Conservation (phyloP, 2,797 vertebrate genomes). For the Rhabdomys pumilio region DNA sequence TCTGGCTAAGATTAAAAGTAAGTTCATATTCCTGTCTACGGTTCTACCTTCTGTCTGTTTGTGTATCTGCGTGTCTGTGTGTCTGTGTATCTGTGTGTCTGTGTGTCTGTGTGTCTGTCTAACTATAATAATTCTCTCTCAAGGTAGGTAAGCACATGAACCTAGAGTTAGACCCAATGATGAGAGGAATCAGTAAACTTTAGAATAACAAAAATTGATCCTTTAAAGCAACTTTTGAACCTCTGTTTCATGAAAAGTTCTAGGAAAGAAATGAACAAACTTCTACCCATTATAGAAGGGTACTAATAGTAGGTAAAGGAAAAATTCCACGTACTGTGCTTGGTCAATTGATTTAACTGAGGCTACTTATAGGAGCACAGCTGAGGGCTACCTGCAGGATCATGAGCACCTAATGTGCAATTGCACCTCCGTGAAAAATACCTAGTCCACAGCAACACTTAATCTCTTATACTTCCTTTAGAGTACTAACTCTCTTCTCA, state of each 20-base stretch:
- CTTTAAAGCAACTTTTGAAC: not conserved
- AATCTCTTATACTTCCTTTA: not conserved
- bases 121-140: not conserved
- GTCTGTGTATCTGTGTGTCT: not conserved
- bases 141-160: not conserved
- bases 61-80: not conserved
- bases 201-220: not conserved
- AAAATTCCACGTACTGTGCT: not conserved
- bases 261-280: not conserved
- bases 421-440: not conserved
- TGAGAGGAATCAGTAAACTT: not conserved
- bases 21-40: not conserved
- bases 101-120: not conserved
- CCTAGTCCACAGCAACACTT: not conserved
- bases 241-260: not conserved
- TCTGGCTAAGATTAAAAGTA: not conserved
- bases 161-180: not conserved
- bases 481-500: too few species aligned
- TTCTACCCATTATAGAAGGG: not conserved
- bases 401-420: not conserved
- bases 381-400: too few species aligned
- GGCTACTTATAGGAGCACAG: not conserved
- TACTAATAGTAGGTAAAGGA: not conserved
- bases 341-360: not conserved
- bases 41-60: not conserved